Conservation (phyloP, 2,113 vertebrate genomes). For the Meriones unguiculatus region DNA sequence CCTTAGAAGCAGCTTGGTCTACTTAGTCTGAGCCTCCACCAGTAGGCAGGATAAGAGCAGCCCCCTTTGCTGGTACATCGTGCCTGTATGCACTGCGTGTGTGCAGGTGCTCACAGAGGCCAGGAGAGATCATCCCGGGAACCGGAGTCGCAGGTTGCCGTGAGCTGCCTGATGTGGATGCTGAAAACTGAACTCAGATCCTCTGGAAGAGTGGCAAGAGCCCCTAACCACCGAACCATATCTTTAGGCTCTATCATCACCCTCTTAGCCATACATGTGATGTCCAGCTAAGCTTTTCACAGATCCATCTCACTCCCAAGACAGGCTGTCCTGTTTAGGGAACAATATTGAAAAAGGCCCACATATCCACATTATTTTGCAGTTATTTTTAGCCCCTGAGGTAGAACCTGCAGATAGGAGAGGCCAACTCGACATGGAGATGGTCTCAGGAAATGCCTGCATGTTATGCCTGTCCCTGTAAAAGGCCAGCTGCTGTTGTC, state of each 20-base stretch:
- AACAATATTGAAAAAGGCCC: background rate
- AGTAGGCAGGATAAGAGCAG: background rate
- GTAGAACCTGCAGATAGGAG: background rate
- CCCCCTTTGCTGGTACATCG: background rate
- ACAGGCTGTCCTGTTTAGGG: background rate
- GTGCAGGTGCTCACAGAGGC: background rate
- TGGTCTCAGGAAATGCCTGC: conserved; percentile 27
- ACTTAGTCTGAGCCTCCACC: background rate
- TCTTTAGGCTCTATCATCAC: too few relatives aligned
- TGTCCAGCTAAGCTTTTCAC: background rate
- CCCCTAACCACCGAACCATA: background rate
- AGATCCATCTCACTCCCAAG: background rate
- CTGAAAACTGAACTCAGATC: background rate
- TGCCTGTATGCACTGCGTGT: too few relatives aligned
- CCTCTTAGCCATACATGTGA: too few relatives aligned
- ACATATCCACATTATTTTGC: background rate
- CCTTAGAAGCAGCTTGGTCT: background rate
- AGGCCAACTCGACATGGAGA: background rate
- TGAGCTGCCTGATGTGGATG: background rate
- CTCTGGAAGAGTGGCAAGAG: background rate
- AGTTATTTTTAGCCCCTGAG: background rate
- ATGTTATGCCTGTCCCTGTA: background rate
- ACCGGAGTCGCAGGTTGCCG: background rate
- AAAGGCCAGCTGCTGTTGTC: background rate
- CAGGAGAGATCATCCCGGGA: background rate